Conservation (phyloP, 2,888 invertebrate species). For the Girardia tigrina region DNA sequence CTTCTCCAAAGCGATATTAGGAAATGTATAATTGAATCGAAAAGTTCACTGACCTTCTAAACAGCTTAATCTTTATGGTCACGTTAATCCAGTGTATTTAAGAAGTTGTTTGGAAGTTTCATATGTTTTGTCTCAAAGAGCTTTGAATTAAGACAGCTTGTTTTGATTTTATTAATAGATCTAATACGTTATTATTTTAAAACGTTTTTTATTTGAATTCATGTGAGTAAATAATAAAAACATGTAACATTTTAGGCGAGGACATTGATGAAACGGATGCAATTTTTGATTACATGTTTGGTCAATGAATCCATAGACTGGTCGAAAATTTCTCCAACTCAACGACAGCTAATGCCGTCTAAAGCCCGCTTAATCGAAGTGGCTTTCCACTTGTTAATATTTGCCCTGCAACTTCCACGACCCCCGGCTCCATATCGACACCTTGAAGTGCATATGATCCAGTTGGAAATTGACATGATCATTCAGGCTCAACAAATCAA, state of each 20-base stretch:
- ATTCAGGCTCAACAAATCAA: not conserved
- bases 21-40: too few relatives aligned
- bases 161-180: too few relatives aligned
- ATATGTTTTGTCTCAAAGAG: too few relatives aligned
- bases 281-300: not conserved
- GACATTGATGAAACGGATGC: slow-evolving; percentile 4
- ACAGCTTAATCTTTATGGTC: too few relatives aligned
- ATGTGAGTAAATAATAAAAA: too few relatives aligned
- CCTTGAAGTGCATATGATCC: not conserved
- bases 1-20: too few relatives aligned
- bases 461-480: slow-evolving; percentile 30
- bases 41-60: too few relatives aligned
- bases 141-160: too few relatives aligned
- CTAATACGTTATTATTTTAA: too few relatives aligned
- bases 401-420: not conserved
- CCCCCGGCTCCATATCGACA: not conserved
- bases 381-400: slow-evolving; percentile 13
- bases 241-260: slow-evolving; percentile 13
- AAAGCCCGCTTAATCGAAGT: slow-evolving; percentile 11
- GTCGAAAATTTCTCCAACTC: slow-evolving; percentile 4
- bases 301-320: not conserved
- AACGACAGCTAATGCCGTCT: not conserved
- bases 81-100: too few relatives aligned
- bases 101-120: too few relatives aligned
- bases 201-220: too few relatives aligned